Evolutionary conservation across 2,888 invertebrate species (phyloP), one percentile per base, ranked within the genome.

Genomic region (Linyphia triangularis): DNA sequence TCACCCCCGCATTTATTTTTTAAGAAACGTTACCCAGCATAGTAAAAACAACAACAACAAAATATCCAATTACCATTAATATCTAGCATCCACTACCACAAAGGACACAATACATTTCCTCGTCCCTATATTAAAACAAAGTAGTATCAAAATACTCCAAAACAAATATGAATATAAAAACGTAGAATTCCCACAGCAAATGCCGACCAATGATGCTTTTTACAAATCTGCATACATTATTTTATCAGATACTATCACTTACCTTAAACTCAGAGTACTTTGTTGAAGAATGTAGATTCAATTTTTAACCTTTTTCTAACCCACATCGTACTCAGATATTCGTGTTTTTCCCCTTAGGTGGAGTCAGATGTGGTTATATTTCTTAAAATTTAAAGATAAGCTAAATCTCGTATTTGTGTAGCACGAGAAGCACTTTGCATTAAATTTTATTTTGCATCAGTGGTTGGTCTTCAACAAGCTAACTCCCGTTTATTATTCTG

Each of bases 201-300:
- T 61, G 26, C 40, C 59, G 57, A 75, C 40, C 37, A 33, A 16
- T 4, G 37, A 81, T 73, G 86, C 86, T 88, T 88, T 88, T 88
- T 81, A 81, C 79, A 75, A 88, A 88, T 88, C 86, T 88, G 86
- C 86, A 88, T 88, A 88, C 57, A 88, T 88, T 88, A 88, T 22
- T 37, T 51, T 24, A 37, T 19, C 59, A 63, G 37, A 37, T 10
- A 13, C 72, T 69, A 57, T 30, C 51, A 26, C 28, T 57, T 63
- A 10, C 51, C 57, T 16, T 19, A 43, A 24, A 3, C 63, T 61
- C 61, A 57, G 70, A 61, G 30, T 57, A 24, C n/a, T 70, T 78
- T 63, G 57, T 24, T 6, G 37, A 19, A 59, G 30, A 85, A 70
- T 43, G 70, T 61, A 78, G 77, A 85, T 85, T 85, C 78, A 85